Evolutionary conservation across 1,140 invertebrate species (phyloP), one percentile per base, ranked within the genome.

Genomic region (Heliconius congener): DNA sequence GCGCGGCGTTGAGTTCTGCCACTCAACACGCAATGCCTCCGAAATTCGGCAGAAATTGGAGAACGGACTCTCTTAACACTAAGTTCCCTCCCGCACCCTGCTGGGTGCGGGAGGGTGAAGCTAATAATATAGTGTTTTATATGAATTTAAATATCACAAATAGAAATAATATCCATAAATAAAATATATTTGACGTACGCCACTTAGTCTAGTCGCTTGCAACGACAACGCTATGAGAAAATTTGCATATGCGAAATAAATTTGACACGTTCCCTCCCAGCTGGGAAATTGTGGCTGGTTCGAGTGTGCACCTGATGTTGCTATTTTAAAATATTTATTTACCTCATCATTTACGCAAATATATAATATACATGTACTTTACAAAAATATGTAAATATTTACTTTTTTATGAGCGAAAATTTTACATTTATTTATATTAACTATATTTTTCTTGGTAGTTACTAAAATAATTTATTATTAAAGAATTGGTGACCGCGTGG

Each of bases 211-310:
- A 57, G n/a, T 57, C n/a, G 55, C 55, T 57, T 57, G n/a, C 19
- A 57, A 57, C 8, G 55, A n/a, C 55, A 2, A 57, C n/a, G 55
- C n/a, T 57, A 57, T 23, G 55, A 57, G 52, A 57, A n/a, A 57
- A 57, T 57, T 57, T 57, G 55, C 55, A 57, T 57, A 23, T 23
- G n/a, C 19, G n/a, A 57, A 57, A 57, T 57, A 57, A n/a, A 57
- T 57, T 57, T 57, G n/a, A 60, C n/a, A 60, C n/a, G 55, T 23
- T 27, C 19, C 55, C 55, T 60, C 34, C 34, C 19, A 27, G 55
- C 19, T 27, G n/a, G n/a, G 55, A 60, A 60, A 60, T 60, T 23
- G 55, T 60, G 55, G 55, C 55, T 60, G 8, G n/a, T 60, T 60
- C 55, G 55, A 60, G 55, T 60, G n/a, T 60, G 8, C 18, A 52